Evolutionary conservation across 2,888 invertebrate species (phyloP), one percentile per base, ranked within the genome.

Genomic region (Cephus nigrinus): DNA sequence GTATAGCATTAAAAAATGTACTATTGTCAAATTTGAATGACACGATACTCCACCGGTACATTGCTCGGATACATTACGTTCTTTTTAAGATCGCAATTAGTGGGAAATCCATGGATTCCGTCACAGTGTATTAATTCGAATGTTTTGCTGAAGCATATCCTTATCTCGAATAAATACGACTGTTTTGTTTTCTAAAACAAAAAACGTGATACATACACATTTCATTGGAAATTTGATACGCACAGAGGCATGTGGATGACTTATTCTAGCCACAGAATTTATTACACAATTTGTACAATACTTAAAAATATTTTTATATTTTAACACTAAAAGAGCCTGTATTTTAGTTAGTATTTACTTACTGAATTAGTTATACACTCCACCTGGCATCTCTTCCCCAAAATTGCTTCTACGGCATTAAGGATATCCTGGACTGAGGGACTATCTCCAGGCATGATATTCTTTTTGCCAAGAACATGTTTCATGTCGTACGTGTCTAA

Each of bases 91-190:
- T 93, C 92, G 87, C 95, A 95, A 86, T 95, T 95, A 1, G 94
- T 94, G 35, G 94, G 92, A 76, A 94, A 92, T 15, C 91, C 90
- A 3, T 91, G 90, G 15, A 94, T 92, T 12, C 94, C 93, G 89
- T 95, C 94, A 87, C 96, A 97, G 87, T 96, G 93, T 3, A 93
- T 92, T 30, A 95, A 87, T 68, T 93, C 89, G 32, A 97, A 90
- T 0, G 91, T 89, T 87, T 96, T 96, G 87, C 95, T 93, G 83
- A 97, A 95, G 86, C 97, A 97, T 75, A 97, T 93, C 32, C 96
- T 92, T 77, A 97, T 94, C 89, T 97, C 96, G 32, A 94, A 93
- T 75, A 97, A 88, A 86, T 94, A 94, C 3, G 93, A 93, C 32
- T 93, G 91, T 33, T 93, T 93, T 1, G 93, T 92, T 78, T 93